Evolutionary conservation across 2,888 invertebrate genomes (phyloP), one percentile per base, ranked within the genome.

Genomic region (Leuctra nigra): DNA sequence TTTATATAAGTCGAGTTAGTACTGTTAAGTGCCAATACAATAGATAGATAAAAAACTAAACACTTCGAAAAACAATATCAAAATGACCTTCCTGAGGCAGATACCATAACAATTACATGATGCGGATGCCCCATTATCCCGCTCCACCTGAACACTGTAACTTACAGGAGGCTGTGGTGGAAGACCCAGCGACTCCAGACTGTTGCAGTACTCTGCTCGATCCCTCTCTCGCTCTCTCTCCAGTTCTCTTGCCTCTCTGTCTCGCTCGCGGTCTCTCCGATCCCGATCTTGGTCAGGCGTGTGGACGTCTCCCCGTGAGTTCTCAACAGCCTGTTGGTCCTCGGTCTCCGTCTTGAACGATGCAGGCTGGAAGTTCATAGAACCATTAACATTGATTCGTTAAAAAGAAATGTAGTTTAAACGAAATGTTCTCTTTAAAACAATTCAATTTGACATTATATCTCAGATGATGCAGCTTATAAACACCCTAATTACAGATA

Each of bases 131-230:
- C 7, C 4, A 29, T 58, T 18, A 22, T 47, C 6, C 20, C 20
- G 33, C 18, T 24, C 20, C 39, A 59, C 16, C 35, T 59, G 61
- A n/a, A n/a, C n/a, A n/a, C n/a, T n/a, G n/a, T n/a, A n/a, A n/a
- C n/a, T 64, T 62, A 67, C 67, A 57, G 65, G 65, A 54, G 65
- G 66, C 24, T 64, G 66, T 33, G 63, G 64, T 35, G 65, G 62
- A 36, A 63, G 57, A 55, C 61, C 57, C 24, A 63, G 55, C 18
- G 63, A 64, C 16, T 67, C 65, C 7, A 61, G 54, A 33, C 63
- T 63, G 58, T 64, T 64, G 47, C 61, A 60, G 46, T 60, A 63
- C 24, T 65, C 65, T 57, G 61, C 48, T 63, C 64, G 53, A 60
- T 62, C 50, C 36, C 59, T 36, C 41, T 56, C 56, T 18, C 56